These are phyloP conservation scores for Falco peregrinus DNA, from an alignment of 2,797 vertebrate genomes.

Conservation along the genomic window DNA sequence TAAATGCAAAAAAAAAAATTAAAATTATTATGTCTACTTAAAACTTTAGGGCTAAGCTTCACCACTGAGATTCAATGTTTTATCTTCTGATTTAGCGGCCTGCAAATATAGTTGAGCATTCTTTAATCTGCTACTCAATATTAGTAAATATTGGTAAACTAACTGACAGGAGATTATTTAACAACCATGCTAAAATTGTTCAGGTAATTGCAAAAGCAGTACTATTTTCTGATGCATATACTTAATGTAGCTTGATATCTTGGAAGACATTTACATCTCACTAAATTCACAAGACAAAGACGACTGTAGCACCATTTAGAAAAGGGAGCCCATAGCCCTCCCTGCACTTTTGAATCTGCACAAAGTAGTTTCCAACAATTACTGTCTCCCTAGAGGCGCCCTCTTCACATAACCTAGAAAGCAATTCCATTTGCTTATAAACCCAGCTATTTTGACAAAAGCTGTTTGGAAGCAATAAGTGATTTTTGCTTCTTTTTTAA, in stretches of 20 bases:
- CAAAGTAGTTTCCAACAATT: background rate
- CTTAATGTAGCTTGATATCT: background rate
- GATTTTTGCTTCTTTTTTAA: background rate
- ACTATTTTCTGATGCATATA: background rate
- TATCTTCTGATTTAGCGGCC: background rate
- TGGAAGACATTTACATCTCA: background rate
- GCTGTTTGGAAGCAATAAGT: background rate
- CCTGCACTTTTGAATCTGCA: background rate
- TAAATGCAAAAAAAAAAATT: background rate
- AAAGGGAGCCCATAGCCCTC: background rate
- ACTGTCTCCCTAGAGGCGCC: background rate
- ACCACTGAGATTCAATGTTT: background rate
- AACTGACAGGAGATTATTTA: background rate
- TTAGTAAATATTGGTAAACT: background rate
- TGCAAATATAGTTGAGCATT: background rate
- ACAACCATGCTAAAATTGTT: background rate
- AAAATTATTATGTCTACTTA: background rate
- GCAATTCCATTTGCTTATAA: background rate
- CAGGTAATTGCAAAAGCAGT: background rate
- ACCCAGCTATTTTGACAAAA: background rate
- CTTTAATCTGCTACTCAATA: background rate
- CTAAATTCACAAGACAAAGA: background rate
- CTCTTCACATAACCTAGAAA: background rate
- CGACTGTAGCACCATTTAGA: background rate
- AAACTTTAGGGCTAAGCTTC: background rate